Evolutionary conservation across 2,113 vertebrate species (phyloP).

Genomic region (Apus apus): DNA sequence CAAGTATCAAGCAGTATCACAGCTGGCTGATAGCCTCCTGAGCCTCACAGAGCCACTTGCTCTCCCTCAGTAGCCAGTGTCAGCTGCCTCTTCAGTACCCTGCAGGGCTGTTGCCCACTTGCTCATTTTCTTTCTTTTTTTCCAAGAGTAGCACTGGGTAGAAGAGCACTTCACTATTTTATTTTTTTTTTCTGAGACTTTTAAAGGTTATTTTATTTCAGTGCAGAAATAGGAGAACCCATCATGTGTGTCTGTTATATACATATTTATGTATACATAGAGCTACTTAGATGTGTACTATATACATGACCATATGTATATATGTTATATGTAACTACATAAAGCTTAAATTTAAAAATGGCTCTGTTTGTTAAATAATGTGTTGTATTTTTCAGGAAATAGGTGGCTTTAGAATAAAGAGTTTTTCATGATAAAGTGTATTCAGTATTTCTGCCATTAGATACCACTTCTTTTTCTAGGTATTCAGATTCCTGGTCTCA

Average conservation of each 20-base stretch:
- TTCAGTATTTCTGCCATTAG: not conserved
- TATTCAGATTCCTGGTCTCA: not conserved
- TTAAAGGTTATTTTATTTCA: not conserved
- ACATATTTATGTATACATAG: not conserved
- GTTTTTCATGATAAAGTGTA: not conserved
- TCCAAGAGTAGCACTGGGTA: not conserved
- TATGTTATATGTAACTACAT: not conserved
- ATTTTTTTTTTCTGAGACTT: not conserved
- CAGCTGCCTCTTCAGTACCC: not conserved
- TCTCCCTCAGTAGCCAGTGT: not conserved
- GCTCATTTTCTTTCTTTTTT: not conserved
- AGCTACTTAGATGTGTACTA: not conserved
- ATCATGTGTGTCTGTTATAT: not conserved
- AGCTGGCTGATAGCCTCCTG: fast-evolving
- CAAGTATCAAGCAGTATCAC: too few relatives aligned
- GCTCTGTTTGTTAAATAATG: not conserved
- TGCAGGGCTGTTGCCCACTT: not conserved
- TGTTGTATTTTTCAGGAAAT: not conserved
- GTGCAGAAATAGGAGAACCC: not conserved
- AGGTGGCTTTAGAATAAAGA: not conserved
- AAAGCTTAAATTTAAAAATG: not conserved
- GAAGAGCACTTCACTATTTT: not conserved
- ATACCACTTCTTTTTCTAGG: not conserved
- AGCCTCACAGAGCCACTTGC: fast-evolving
- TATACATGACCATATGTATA: not conserved